Base-by-base conservation (phyloP, 2,888 invertebrate genomes). In the Rhingia rostrata region DNA sequence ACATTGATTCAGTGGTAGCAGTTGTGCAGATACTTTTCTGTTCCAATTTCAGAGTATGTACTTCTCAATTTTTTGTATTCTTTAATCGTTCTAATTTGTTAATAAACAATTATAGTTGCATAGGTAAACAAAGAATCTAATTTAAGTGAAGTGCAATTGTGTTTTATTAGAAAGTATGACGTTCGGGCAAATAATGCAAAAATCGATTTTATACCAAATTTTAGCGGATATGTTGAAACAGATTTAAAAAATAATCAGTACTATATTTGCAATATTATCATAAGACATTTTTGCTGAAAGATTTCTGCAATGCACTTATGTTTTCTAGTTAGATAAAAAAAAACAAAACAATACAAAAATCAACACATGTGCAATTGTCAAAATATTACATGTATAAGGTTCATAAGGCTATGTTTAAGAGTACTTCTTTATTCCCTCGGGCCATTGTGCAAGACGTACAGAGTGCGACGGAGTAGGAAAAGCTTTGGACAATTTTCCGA, bases 291-390 rank as follows among this genome's bases (percentile, higher is more conserved):
- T 51, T 12, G 49, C 32, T 43, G 6, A 37, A 58, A 72, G 66
- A 61, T 66, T 66, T 43, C 35, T 70, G 12, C 60, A 49, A 72
- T 77, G 64, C 82, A 82, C 35, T 64, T 66, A 37, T 54, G 54
- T 58, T 58, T 58, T 58, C 45, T 66, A 49, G 6, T 58, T 9
- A 60, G 56, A 43, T 56, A 60, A 56, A 67, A 53, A 63, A 64
- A 53, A 63, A 64, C 53, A 75, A 70, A 14, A 64, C 60, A 70
- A 58, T 63, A 69, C 37, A 69, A 43, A 51, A 64, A 63, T 66
- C 41, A 64, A 69, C 70, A 70, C 64, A 77, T 70, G 64, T 64
- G 69, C 58, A 70, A 75, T 75, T 22, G 63, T 51, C 69, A 53
- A 70, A 64, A 51, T 63, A 4, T n/a, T 6, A 35, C 47, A 39